Base-by-base conservation (phyloP, 2,888 invertebrate genomes). In the Eristalis pertinax region DNA sequence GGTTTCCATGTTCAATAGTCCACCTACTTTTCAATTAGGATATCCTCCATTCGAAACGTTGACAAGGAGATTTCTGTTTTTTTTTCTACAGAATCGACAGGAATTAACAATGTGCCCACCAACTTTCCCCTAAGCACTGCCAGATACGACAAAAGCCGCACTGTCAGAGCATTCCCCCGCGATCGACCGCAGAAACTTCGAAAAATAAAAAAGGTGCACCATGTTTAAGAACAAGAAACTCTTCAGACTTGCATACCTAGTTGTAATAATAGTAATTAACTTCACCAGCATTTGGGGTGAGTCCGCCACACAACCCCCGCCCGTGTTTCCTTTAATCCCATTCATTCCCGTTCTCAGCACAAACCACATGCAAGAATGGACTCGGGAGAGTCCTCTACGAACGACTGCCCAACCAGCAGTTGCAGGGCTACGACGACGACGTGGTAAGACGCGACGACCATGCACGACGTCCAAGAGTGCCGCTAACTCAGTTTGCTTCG, bases 361-460 rank as follows among this genome's bases (percentile, higher is more conserved):
- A 98, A 95, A 97, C 97, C 89, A 97, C 97, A 83, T 98, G 98
- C 93, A 98, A 98, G 92, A 96, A 97, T 92, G 98, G 98, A 77
- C 95, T 97, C 92, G 98, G 98, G 58, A 95, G 97, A 91, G 96
- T 98, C 43, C 96, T 97, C 93, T 98, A 97, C 92, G 98, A 98
- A 93, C 94, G 97, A 91, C 93, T 98, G 90, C 97, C 98, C 56
- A 97, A 98, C 92, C 97, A 97, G 91, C 97, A 98, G 92, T 93
- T 97, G 50, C 97, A 97, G 94, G 97, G 97, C 86, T 97, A 97
- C 90, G 97, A 97, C 90, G 97, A 97, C 90, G 97, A 98, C 92
- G 96, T 97, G 90, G 97, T 97, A 90, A 94, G 95, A 94, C 35
- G 11, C 19, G 1, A 32, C 32, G 32, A 0, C 8, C 1, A 8